Evolutionary conservation across 2,888 invertebrate genomes (phyloP), one percentile per base, ranked within the genome.

Genomic region (Slavum lentiscoides): DNA sequence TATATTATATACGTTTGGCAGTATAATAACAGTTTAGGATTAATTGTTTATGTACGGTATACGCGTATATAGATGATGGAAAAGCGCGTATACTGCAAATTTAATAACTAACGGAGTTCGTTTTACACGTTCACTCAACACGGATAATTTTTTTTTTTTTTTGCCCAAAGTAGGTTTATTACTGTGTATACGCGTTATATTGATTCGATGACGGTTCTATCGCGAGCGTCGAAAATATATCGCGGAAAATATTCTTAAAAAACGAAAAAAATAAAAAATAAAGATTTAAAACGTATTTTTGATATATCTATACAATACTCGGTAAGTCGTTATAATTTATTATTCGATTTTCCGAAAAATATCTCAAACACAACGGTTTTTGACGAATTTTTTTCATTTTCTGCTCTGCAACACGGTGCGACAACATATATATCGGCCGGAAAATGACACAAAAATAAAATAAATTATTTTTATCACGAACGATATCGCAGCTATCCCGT

Each of bases 401-500:
- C 4, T 30, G 30, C 2, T 30, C 30, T 30, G 30, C 30, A 30
- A 30, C 30, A 30, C 30, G 30, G n/a, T n/a, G n/a, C n/a, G n/a
- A n/a, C n/a, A n/a, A 43, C 11, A 43, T 43, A 43, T 39, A 30
- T 30, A 53, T 30, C 37, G 37, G n/a, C 6, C 6, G 19, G 23
- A 55, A 69, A 69, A 19, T 30, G 53, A 55, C 53, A 55, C 69
- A 30, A 19, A 39, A n/a, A n/a, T n/a, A n/a, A n/a, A n/a, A n/a
- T n/a, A n/a, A n/a, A n/a, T n/a, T n/a, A n/a, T n/a, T n/a, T n/a
- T n/a, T n/a, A n/a, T n/a, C n/a, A n/a, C n/a, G n/a, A n/a, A n/a
- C n/a, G n/a, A n/a, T n/a, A n/a, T n/a, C n/a, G n/a, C n/a, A n/a
- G n/a, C n/a, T n/a, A n/a, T n/a, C n/a, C n/a, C n/a, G n/a, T n/a